phyloP scores from a whole-genome alignment of 2,113 vertebrate genomes.

The Azemiops feae region DNA sequence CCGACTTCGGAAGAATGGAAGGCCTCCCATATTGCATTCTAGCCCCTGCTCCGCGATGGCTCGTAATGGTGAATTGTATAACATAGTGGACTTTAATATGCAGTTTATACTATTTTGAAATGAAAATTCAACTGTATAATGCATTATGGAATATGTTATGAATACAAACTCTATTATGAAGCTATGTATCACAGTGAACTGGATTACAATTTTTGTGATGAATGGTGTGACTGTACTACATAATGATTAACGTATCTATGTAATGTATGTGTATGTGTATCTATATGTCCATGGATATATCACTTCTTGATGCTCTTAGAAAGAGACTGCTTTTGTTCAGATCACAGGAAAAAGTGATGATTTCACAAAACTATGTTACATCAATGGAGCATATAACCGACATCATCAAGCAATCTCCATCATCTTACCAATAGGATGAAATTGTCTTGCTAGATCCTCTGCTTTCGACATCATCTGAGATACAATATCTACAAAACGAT shows the following conservation, averaged over 20 bases:
- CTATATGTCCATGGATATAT: neutral
- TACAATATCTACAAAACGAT: constrained; percentile 73
- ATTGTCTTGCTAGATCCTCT: constrained; percentile 62
- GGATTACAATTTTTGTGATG: neutral
- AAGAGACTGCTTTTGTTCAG: neutral
- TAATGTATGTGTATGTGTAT: neutral
- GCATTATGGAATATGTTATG: neutral
- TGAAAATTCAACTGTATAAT: neutral
- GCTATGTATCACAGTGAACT: neutral
- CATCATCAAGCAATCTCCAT: neutral
- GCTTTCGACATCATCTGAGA: constrained; percentile 70
- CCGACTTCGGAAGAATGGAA: no score
- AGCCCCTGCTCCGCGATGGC: no score
- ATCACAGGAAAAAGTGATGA: neutral
- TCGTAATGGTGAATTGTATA: neutral
- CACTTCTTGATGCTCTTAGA: neutral
- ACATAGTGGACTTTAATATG: neutral
- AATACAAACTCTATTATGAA: neutral
- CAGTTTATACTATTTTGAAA: neutral
- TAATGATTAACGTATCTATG: neutral
- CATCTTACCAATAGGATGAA: constrained; percentile 67
- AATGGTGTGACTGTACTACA: neutral
- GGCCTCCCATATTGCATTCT: no score
- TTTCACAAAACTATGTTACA: neutral
- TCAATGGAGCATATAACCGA: neutral